Conservation (phyloP, 2,888 invertebrate genomes). For the Amphipoea oculea region DNA sequence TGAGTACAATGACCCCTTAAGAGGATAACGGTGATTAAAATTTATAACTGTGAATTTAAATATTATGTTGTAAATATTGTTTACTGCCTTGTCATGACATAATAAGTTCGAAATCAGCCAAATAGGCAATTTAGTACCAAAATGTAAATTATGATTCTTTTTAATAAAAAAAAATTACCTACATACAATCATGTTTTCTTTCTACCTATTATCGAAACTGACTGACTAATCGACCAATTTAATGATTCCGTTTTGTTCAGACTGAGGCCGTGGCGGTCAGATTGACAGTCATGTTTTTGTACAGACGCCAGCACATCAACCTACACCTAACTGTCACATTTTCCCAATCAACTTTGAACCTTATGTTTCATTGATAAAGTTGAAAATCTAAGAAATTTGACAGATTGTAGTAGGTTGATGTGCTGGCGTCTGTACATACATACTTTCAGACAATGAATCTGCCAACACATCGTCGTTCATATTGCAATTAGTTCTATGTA, state of each 20-base stretch:
- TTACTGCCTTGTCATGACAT: background rate
- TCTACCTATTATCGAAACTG: background rate
- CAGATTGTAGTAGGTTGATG: no score
- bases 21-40: no score
- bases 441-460: no score
- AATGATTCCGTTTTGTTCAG: background rate
- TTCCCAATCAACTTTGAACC: no score
- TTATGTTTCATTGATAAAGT: no score
- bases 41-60: background rate
- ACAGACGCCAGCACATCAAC: no score
- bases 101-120: slow-evolving; percentile 29
- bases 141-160: background rate
- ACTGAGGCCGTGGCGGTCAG: background rate
- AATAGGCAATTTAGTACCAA: background rate
- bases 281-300: background rate
- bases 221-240: background rate
- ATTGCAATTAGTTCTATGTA: no score
- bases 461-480: no score
- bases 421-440: no score
- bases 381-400: no score
- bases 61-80: slow-evolving; percentile 15
- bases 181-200: slow-evolving; percentile 2
- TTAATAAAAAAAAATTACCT: background rate
- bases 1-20: no score
- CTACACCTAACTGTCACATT: no score